Evolutionary conservation across 2,797 vertebrate species (phyloP), one percentile per base, ranked within the genome.

Genomic region (Hippocampus kuda): DNA sequence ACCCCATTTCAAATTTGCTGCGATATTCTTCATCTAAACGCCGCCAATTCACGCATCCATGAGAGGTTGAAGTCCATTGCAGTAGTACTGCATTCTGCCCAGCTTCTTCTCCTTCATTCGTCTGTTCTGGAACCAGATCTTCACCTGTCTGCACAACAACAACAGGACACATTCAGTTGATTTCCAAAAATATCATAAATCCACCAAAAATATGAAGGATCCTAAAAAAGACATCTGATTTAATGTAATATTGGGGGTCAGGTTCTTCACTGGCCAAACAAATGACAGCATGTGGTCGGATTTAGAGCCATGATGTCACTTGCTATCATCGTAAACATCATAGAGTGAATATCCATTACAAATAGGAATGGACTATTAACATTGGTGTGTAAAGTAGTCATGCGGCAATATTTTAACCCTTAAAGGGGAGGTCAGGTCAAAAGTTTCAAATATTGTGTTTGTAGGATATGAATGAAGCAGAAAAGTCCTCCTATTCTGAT

Each of bases 101-200:
- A 94, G 92, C 90, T 97, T 97, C 92, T 98, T 97, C 79, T 96
- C 93, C 88, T 98, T 97, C 93, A 96, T 97, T 85, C 96, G 91
- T 86, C 94, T 92, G 91, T 96, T 97, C 90, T 97, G 94, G 92
- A 98, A 97, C 94, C 94, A 98, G 86, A 96, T 98, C 90, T 97
- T 98, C 88, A 96, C 95, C 93, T 98, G 96, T 89, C 95, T 86
- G 68, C 49, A 48, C 57, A 56, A 27, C 26, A 51, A 20, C 26
- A 49, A 20, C 30, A 66, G 15, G 12, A 41, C 46, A 67, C 65
- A 53, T 42, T 44, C 49, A 13, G 30, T 38, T 67, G 48, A 67
- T 22, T 54, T 49, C 24, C 11, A 64, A 22, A 22, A 63, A 63
- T 18, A 41, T n/a, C 34, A n/a, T 63, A 34, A 42, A 63, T 63